Evolutionary conservation across 2,888 invertebrate genomes (phyloP).

Genomic region (Tachina grossa): DNA sequence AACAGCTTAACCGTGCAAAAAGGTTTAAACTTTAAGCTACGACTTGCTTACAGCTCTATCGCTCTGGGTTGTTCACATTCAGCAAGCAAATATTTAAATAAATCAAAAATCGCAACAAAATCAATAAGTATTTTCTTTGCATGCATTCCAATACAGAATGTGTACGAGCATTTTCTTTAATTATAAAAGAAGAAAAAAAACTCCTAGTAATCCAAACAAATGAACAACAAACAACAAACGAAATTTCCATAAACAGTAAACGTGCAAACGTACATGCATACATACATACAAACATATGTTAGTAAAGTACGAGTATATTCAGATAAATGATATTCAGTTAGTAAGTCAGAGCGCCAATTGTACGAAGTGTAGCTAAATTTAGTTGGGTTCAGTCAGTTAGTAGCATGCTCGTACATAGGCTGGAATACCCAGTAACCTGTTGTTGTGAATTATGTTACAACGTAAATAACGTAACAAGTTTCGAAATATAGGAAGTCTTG

Average conservation of each 20-base stretch:
- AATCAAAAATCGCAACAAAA: conserved; percentile 34
- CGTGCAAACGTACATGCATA: conserved; percentile 28
- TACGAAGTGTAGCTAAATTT: conserved; percentile 52
- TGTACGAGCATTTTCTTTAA: conserved; percentile 40
- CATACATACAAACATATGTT: conserved; percentile 46
- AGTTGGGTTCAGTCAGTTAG: conserved; percentile 67
- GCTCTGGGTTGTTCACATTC: background rate
- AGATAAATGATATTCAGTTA: conserved; percentile 58
- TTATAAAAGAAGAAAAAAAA: conserved; percentile 11
- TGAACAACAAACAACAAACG: conserved; percentile 42
- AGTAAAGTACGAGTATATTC: conserved; percentile 30
- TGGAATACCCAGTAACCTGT: conserved; percentile 74
- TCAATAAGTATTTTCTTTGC: conserved; percentile 31
- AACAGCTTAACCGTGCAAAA: too few species aligned
- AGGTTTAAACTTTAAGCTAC: too few species aligned
- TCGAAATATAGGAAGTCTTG: conserved; percentile 82
- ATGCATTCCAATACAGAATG: background rate
- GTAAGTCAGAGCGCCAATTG: conserved; percentile 62
- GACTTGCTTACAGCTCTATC: too few species aligned
- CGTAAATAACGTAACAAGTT: conserved; percentile 79
- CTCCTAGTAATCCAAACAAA: conserved; percentile 55
- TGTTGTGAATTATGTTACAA: conserved; percentile 81
- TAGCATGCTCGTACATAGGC: conserved; percentile 39
- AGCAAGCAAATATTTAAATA: background rate
- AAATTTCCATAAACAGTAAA: conserved; percentile 63